Conservation (phyloP, 2,797 vertebrate genomes). For the Sandelia bainsii region DNA sequence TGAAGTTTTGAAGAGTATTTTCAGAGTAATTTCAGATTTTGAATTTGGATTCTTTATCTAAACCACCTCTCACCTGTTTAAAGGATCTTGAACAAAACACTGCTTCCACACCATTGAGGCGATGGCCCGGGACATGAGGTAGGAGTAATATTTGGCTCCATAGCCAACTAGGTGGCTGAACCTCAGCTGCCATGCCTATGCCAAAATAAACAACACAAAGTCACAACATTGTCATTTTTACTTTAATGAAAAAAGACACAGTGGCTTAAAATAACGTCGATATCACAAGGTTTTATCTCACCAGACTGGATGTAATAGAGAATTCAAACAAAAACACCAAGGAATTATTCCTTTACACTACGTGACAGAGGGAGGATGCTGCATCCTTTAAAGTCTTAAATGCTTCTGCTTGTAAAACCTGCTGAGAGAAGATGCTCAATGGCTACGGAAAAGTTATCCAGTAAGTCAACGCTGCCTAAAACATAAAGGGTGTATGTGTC, state of each 20-base stretch:
- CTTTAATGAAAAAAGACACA: background rate
- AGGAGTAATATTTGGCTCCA: constrained; percentile 97
- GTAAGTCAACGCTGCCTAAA: background rate
- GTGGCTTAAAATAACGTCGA: background rate
- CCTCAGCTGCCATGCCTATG: constrained; percentile 96
- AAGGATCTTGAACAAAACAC: constrained; percentile 93
- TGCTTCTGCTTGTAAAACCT: constrained; percentile 42
- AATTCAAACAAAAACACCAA: background rate
- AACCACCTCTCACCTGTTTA: constrained; percentile 88
- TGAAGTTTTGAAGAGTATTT: too few relatives aligned
- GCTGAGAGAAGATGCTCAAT: constrained; percentile 22
- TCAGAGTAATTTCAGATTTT: too few relatives aligned
- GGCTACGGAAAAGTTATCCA: background rate
- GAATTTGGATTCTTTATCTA: too few relatives aligned
- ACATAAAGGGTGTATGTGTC: too few relatives aligned
- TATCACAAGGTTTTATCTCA: constrained; percentile 5
- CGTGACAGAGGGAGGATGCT: constrained; percentile 3
- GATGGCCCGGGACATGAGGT: constrained; percentile 97
- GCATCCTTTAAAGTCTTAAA: constrained; percentile 52
- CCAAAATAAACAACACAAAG: constrained; percentile 21
- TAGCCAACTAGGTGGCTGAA: constrained; percentile 98
- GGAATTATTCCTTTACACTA: background rate
- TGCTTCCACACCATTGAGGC: constrained; percentile 98
- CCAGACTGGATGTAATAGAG: background rate
- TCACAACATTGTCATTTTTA: constrained; percentile 1